These are phyloP conservation scores for Drosophila nigromelanica DNA, from an alignment of 1,140 invertebrate species.

Conservation along the genomic window DNA sequence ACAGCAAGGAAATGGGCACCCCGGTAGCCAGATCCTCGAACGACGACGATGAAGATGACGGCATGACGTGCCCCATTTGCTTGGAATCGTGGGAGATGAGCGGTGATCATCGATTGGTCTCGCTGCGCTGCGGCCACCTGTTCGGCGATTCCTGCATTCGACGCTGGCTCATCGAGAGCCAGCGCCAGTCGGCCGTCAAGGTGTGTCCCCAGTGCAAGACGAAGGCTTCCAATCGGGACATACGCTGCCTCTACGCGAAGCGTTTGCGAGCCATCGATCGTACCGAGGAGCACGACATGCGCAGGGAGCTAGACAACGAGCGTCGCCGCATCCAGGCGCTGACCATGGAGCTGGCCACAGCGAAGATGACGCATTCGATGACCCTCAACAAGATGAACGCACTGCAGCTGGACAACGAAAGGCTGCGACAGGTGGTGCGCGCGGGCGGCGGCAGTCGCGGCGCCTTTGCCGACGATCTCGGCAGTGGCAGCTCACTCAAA, in stretches of 20 bases:
- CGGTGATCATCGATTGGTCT: conserved; percentile 92
- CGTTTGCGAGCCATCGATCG: conserved; percentile 88
- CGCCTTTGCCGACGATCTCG: conserved; percentile 10
- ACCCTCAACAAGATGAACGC: conserved; percentile 53
- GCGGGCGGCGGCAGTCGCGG: conserved; percentile 28
- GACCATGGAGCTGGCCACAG: conserved; percentile 85
- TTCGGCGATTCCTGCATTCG: conserved; percentile 94
- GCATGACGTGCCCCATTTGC: conserved; percentile 93
- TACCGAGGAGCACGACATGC: conserved; percentile 86
- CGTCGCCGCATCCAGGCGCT: conserved; percentile 80
- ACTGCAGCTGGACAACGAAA: conserved; percentile 56
- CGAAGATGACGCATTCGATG: conserved; percentile 85
- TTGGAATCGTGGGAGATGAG: conserved; percentile 93
- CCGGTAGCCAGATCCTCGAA: conserved; percentile 9
- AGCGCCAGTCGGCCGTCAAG: conserved; percentile 83
- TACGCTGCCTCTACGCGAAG: conserved; percentile 90
- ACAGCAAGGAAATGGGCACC: conserved; percentile 20
- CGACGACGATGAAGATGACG: conserved; percentile 86
- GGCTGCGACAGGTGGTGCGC: conserved; percentile 51
- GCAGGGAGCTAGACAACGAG: conserved; percentile 85
- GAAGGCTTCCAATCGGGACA: conserved; percentile 89
- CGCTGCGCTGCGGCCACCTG: conserved; percentile 95
- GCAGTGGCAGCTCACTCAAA: neutral
- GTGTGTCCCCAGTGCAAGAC: conserved; percentile 95
- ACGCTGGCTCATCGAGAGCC: conserved; percentile 88